Conservation (phyloP, 2,113 vertebrate genomes). For the Picathartes gymnocephalus region DNA sequence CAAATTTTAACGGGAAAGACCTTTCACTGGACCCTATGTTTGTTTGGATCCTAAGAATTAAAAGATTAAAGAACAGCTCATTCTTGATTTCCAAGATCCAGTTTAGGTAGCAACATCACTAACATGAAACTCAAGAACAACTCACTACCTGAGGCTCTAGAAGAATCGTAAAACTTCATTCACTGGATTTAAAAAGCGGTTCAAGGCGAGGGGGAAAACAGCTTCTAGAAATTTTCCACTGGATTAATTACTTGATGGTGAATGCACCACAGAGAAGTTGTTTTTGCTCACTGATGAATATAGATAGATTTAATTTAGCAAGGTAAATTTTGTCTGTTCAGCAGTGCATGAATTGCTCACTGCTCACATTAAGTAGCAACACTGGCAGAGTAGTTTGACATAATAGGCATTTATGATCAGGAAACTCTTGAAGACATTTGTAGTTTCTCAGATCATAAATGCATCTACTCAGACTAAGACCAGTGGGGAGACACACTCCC, state of each 20-base stretch:
- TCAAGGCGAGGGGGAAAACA: neutral
- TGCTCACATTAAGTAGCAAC: conserved; percentile 37
- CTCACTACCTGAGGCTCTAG: neutral
- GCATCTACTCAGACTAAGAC: conserved; percentile 23
- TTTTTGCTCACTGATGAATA: conserved; percentile 51
- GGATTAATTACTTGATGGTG: conserved; percentile 53
- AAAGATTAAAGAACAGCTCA: neutral
- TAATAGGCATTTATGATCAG: conserved; percentile 8
- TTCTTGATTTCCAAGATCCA: neutral
- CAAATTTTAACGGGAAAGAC: neutral
- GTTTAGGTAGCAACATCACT: neutral
- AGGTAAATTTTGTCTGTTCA: conserved; percentile 50
- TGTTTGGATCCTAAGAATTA: neutral
- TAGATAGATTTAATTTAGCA: conserved; percentile 58
- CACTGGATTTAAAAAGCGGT: neutral
- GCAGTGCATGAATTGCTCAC: conserved; percentile 49
- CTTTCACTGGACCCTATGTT: neutral
- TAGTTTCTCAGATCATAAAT: conserved; percentile 40
- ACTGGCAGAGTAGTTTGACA: conserved; percentile 54
- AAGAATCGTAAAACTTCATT: neutral
- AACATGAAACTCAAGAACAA: neutral
- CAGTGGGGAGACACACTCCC: conserved; percentile 4
- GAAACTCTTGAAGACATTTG: conserved; percentile 35
- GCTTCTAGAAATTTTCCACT: conserved; percentile 49
- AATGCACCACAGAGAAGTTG: neutral